Base-by-base conservation (phyloP, 2,797 vertebrate genomes). In the Novumbra hubbsi region DNA sequence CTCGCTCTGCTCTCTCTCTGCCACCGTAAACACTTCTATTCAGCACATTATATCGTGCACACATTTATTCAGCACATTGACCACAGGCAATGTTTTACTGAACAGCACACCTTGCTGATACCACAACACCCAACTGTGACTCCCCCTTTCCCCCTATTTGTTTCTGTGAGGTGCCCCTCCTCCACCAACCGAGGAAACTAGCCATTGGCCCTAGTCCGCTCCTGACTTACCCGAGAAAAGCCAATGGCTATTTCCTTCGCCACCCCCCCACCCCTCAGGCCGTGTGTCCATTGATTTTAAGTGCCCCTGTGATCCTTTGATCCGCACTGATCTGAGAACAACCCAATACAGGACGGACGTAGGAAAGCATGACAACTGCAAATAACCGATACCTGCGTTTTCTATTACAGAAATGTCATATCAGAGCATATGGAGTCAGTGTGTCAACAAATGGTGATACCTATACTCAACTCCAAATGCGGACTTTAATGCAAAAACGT, bases 241-340 rank as follows among this genome's bases (percentile, higher is more conserved):
- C 89, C 90, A 93, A 92, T 92, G 89, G 91, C 86, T 77, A 87
- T 64, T 28, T 30, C 55, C 55, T 24, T 60, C 19, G 9, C 19
- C 52, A 38, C 19, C 34, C 32, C 48, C 85, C 83, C 85, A 78
- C 19, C 34, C 32, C 48, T 84, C 83, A 85, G 78, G 77, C 75
- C 75, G 27, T 28, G 45, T 27, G 14, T 30, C 78, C 78, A 85
- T 89, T 89, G 86, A 38, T 90, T 88, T 87, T 85, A 76, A 79
- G 73, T 55, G 24, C 79, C 85, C 85, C 87, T 88, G 87, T 88
- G 71, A 81, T 76, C 73, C 73, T 88, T 84, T 82, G 19, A 88
- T 87, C 87, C 86, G 81, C 16, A 9, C 80, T 41, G 24, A 80
- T 85, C 76, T 81, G 66, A 84, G 69, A 78, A 68, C 74, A 52